A percentile compares a stretch with the other conserved stretches of the same genome.
These are phyloP conservation scores for Rhadinocentrus ornatus DNA, from an alignment of 2,797 vertebrate genomes.

Conservation along the genomic window DNA sequence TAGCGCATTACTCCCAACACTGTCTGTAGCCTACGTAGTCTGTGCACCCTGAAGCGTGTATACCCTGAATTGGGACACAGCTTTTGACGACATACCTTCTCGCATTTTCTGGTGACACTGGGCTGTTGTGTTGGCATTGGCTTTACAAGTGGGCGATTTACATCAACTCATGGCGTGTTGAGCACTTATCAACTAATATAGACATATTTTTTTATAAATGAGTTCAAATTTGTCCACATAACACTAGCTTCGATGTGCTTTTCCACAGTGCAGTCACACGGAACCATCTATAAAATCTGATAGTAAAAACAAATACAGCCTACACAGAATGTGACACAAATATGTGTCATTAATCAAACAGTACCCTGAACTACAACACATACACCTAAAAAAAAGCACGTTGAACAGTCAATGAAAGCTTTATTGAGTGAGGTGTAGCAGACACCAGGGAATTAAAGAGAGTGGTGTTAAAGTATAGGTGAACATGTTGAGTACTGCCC, in stretches of 20 bases:
- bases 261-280: background rate
- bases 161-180: background rate
- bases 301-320: background rate
- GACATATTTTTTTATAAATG: background rate
- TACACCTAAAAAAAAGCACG: background rate
- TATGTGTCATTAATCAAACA: background rate
- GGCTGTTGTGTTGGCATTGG: background rate
- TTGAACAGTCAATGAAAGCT: slow-evolving; percentile 18
- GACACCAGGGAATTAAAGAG: background rate
- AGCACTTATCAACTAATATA: background rate
- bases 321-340: background rate
- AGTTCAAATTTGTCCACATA: no score
- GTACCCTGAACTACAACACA: background rate
- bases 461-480: slow-evolving; percentile 5
- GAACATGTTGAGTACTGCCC: slow-evolving; percentile 51
- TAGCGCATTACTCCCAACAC: no score
- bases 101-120: background rate
- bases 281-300: background rate
- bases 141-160: background rate
- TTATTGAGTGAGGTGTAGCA: slow-evolving; percentile 7
- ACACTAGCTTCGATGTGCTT: background rate
- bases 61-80: no score
- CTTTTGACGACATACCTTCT: background rate
- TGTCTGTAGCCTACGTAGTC: no score
- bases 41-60: no score